Percentiles rank a stretch among this genome's conserved stretches.
These are phyloP conservation scores for Amphiura filiformis DNA, from an alignment of 35 echinoderm and acorn worm genomes.

Conservation along the genomic window DNA sequence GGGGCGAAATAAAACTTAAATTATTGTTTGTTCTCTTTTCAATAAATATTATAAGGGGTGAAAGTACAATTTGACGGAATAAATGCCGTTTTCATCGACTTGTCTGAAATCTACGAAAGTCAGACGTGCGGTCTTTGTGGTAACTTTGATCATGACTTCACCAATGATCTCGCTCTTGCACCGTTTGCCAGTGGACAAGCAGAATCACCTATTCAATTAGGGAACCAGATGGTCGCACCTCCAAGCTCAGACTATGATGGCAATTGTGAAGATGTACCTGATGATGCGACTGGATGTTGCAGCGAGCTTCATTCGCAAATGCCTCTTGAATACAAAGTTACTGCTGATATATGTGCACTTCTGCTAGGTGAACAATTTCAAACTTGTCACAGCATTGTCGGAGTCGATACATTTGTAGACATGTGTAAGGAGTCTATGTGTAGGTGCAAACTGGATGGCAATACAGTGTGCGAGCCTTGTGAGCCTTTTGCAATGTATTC, in stretches of 20 bases:
- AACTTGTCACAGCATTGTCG: not conserved
- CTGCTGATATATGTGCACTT: too few relatives aligned
- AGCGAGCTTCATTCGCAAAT: too few relatives aligned
- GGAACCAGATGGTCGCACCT: not conserved
- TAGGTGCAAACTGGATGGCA: not conserved
- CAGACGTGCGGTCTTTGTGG: not conserved
- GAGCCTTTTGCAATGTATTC: slow-evolving; percentile 18
- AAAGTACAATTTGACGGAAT: not conserved
- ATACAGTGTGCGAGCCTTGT: not conserved
- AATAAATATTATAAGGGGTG: too few relatives aligned
- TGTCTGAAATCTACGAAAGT: not conserved
- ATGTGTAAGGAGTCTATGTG: slow-evolving; percentile 27
- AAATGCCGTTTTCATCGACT: not conserved
- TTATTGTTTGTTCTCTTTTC: too few relatives aligned
- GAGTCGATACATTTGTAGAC: not conserved
- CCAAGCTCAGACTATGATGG: too few relatives aligned
- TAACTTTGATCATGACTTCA: not conserved
- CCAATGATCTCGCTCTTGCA: not conserved
- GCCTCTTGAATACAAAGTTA: too few relatives aligned
- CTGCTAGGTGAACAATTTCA: not conserved
- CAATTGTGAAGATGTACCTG: too few relatives aligned
- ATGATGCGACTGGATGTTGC: too few relatives aligned
- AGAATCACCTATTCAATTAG: not conserved
- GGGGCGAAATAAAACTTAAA: too few relatives aligned
- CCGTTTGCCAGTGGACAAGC: not conserved